Evolutionary conservation across 2,888 invertebrate genomes (phyloP).

Genomic region (Meteorus cinctellus): DNA sequence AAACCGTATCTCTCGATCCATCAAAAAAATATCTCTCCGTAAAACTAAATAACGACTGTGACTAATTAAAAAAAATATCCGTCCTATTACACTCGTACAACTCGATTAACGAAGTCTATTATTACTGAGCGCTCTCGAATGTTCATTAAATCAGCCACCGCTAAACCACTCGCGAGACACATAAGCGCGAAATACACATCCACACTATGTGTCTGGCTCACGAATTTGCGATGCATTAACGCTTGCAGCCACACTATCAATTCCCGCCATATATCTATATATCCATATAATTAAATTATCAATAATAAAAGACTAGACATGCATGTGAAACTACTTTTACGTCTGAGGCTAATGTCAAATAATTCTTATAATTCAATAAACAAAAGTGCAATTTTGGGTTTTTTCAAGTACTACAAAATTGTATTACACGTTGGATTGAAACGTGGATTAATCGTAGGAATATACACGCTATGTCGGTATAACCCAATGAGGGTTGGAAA

Average conservation of each 20-base stretch:
- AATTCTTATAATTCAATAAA: not conserved
- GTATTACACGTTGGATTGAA: not conserved
- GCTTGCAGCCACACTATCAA: conserved; percentile 56
- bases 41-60: too few species aligned
- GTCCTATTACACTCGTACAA: conserved; percentile 35
- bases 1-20: too few species aligned
- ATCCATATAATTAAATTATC: conserved; percentile 56
- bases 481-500: not conserved
- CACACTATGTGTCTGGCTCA: conserved; percentile 36
- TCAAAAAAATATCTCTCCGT: too few species aligned
- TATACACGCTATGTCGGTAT: not conserved
- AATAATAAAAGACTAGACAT: conserved; percentile 55
- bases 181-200: not conserved
- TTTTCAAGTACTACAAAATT: not conserved
- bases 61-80: conserved; percentile 1
- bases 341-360: not conserved
- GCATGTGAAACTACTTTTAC: conserved; percentile 34
- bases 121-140: conserved; percentile 32
- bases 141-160: conserved; percentile 42
- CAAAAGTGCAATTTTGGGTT: not conserved
- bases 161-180: conserved; percentile 42
- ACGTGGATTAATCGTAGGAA: not conserved
- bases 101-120: conserved; percentile 26
- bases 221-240: conserved; percentile 53
- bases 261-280: conserved; percentile 49